Conservation (phyloP, 2,797 vertebrate species). For the Lates japonicus region DNA sequence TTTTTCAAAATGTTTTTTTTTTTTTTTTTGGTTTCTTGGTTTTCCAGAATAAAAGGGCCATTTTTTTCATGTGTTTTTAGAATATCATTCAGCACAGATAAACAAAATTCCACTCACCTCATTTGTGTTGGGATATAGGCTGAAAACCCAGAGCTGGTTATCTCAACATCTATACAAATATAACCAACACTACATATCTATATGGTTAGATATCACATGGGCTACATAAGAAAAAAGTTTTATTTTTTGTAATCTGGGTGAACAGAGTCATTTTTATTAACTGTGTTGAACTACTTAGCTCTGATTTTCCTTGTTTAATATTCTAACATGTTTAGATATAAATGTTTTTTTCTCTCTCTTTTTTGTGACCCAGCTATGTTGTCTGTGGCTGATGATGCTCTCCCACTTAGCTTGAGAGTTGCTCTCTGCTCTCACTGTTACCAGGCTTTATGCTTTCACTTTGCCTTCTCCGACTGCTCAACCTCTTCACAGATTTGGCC, state of each 20-base stretch:
- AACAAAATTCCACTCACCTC: neutral
- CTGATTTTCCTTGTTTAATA: neutral
- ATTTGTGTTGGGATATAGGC: neutral
- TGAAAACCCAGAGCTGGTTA: neutral
- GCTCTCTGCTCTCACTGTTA: slow-evolving; percentile 49
- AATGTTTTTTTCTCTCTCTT: neutral
- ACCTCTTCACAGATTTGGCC: slow-evolving; percentile 70
- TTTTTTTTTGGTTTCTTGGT: too few relatives aligned
- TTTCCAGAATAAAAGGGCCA: neutral
- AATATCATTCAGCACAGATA: neutral
- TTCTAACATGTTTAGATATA: neutral
- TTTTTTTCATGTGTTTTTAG: neutral
- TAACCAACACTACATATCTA: slow-evolving; percentile 1
- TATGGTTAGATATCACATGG: neutral
- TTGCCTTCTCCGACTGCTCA: slow-evolving; percentile 49
- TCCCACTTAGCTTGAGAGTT: slow-evolving; percentile 38
- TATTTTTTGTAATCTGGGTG: slow-evolving; percentile 28
- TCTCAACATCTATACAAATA: neutral
- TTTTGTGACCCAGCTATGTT: neutral
- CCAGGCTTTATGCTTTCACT: slow-evolving; percentile 37
- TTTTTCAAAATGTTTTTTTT: neutral
- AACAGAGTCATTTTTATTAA: neutral
- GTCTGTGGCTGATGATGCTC: slow-evolving; percentile 17
- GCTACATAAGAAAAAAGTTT: neutral
- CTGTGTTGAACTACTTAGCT: neutral